These are phyloP conservation scores for Osmoderma eremita DNA, from an alignment of 2,888 invertebrate species.

Conservation along the genomic window DNA sequence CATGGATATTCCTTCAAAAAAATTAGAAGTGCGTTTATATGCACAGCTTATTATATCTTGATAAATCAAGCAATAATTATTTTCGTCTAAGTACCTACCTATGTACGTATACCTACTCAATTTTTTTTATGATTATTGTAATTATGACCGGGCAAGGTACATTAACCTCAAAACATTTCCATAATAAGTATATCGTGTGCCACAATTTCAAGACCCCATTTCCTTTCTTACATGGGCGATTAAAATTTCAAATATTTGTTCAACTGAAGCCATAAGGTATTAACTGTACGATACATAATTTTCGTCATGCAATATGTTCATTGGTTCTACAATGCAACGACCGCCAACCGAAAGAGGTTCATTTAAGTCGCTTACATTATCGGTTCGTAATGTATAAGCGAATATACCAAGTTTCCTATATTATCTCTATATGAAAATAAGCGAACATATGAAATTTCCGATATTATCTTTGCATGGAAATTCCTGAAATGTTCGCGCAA, in stretches of 20 bases:
- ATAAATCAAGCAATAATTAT: conserved; percentile 2
- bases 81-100: neutral
- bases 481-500: too few relatives aligned
- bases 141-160: conserved; percentile 23
- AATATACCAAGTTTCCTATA: too few relatives aligned
- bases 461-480: too few relatives aligned
- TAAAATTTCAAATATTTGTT: conserved; percentile 25
- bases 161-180: conserved; percentile 30
- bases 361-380: too few relatives aligned
- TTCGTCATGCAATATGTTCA: conserved; percentile 30
- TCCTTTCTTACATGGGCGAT: conserved; percentile 1
- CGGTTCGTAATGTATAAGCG: too few relatives aligned
- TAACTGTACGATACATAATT: conserved; percentile 12
- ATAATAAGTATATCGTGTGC: conserved; percentile 7
- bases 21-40: too few relatives aligned
- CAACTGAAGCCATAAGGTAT: conserved; percentile 18
- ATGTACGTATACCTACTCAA: neutral
- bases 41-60: neutral
- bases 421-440: too few relatives aligned
- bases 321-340: conserved; percentile 12
- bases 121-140: neutral
- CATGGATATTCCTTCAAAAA: too few relatives aligned
- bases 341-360: too few relatives aligned
- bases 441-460: too few relatives aligned
- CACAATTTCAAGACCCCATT: conserved; percentile 22